These are phyloP conservation scores for Microtus richardsoni DNA, from an alignment of 2,113 vertebrate species.

Conservation along the genomic window DNA sequence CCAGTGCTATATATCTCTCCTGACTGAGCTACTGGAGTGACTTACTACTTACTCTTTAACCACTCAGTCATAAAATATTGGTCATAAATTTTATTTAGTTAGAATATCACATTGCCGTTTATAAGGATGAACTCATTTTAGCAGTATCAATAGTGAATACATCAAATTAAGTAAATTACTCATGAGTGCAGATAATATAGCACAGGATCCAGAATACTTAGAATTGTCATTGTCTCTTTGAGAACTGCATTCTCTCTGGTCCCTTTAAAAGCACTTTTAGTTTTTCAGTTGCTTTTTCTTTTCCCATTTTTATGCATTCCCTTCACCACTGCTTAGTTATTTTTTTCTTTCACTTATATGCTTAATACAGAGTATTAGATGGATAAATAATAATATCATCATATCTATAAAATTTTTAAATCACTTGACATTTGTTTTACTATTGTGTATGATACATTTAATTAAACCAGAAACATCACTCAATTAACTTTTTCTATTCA, in stretches of 20 bases:
- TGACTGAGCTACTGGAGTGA: background rate
- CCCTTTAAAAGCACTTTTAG: background rate
- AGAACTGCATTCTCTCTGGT: rapidly evolving
- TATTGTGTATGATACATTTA: background rate
- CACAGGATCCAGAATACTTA: background rate
- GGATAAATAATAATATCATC: background rate
- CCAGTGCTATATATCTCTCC: background rate
- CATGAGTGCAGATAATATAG: background rate
- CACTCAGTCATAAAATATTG: background rate
- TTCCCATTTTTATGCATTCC: background rate
- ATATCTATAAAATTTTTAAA: background rate
- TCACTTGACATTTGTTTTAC: background rate
- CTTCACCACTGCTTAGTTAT: background rate
- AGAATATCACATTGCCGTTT: conserved; percentile 11
- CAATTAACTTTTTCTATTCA: background rate
- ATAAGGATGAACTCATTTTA: conserved; percentile 28
- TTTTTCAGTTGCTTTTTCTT: background rate
- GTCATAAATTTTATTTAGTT: conserved; percentile 49
- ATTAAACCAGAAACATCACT: conserved; percentile 17
- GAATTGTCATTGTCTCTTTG: background rate
- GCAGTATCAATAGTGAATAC: background rate
- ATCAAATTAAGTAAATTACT: conserved; percentile 44
- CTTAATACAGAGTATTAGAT: background rate
- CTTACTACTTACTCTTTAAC: conserved; percentile 33
- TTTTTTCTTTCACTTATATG: background rate